Evolutionary conservation across 2,797 vertebrate genomes (phyloP).

Genomic region (Hypotaenidia philippensis): DNA sequence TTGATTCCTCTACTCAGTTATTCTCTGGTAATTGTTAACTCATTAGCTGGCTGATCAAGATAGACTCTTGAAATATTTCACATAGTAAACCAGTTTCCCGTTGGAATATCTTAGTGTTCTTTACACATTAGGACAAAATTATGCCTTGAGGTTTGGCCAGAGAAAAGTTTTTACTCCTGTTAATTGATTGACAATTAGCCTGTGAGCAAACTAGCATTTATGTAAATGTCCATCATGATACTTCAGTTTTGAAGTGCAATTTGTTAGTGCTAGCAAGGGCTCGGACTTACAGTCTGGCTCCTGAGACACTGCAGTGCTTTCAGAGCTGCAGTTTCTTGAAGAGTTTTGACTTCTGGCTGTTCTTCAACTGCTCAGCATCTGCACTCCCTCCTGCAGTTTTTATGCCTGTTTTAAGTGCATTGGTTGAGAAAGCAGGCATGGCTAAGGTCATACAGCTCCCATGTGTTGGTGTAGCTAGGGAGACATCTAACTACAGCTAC

Average conservation of each 20-base stretch:
- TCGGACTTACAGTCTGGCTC: neutral
- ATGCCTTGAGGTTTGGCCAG: neutral
- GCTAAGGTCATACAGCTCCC: neutral
- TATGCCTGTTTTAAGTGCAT: fast-evolving
- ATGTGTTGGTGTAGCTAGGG: neutral
- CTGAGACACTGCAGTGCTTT: neutral
- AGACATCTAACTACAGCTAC: fast-evolving
- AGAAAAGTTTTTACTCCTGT: neutral
- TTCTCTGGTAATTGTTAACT: neutral
- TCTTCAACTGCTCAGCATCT: neutral
- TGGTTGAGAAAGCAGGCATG: neutral
- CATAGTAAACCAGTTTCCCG: neutral
- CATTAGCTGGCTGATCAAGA: neutral
- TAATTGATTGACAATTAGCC: neutral
- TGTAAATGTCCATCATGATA: neutral
- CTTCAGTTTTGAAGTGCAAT: neutral
- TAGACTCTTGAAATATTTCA: neutral
- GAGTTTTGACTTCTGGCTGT: neutral
- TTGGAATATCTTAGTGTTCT: neutral
- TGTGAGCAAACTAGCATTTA: neutral
- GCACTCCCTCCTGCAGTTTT: neutral
- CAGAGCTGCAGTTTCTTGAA: neutral
- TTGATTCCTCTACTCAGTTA: fast-evolving
- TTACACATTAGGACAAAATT: neutral
- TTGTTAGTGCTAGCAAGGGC: neutral